Evolutionary conservation across 2,113 vertebrate species (phyloP), one percentile per base, ranked within the genome.

Genomic region (Leucopsar rothschildi): DNA sequence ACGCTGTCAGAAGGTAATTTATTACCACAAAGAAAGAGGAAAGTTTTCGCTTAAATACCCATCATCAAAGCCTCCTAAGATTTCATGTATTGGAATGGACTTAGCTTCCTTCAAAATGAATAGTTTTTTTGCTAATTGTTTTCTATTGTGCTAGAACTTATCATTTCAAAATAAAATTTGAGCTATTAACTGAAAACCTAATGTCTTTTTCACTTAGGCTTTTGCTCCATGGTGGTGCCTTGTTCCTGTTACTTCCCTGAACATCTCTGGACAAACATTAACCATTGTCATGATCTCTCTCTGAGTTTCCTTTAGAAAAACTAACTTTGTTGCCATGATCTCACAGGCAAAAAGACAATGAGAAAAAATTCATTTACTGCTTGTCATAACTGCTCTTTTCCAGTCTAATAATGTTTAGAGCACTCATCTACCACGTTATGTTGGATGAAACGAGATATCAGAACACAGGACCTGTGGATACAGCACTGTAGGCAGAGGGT

Each of bases 181-280:
- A 70, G 18, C 18, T 57, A 8, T 70, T 70, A 7, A 29, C n/a
- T 21, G 10, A 31, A 89, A 50, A 80, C 7, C 5, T 35, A 40
- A 56, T 12, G 6, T 42, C 14, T 53, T n/a, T 35, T 4, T 52
- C 16, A 47, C 12, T 37, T 40, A 27, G 15, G 29, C 13, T 66
- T 22, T 9, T 1, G 0, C 12, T 50, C 20, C 3, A 3, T 24
- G 6, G 5, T 6, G 6, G 13, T 57, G 10, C 4, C 53, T 68
- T 45, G 9, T 9, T 61, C 35, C 29, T 45, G 29, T 35, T 21
- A 15, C n/a, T 61, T 61, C 14, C 20, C 7, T 27, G 10, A 45
- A 15, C 29, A 23, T 16, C 39, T 68, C 28, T 31, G 5, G 22
- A 44, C 12, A 71, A 75, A 27, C 3, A 15, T 4, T 15, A 35